Percentiles rank a stretch among this genome's conserved stretches.
Evolutionary conservation across 2,797 vertebrate genomes (phyloP).

Genomic region (Falco peregrinus): DNA sequence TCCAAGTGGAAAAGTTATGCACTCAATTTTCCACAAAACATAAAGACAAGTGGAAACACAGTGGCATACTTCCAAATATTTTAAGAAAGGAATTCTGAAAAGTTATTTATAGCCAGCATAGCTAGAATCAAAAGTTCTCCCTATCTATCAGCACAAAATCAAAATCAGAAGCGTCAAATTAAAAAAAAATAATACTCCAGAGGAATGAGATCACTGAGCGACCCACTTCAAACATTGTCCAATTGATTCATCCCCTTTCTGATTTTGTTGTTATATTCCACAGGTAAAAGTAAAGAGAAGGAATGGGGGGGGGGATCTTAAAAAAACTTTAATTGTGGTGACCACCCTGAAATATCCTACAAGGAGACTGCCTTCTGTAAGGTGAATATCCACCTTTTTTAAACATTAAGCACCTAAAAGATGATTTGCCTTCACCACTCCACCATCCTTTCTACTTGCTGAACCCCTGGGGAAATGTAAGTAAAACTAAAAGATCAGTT

Average conservation of each 20-base stretch:
- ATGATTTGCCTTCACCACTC: not conserved
- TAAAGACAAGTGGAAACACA: not conserved
- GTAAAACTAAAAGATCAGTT: not conserved
- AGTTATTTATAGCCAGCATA: not conserved
- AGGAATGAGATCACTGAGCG: not conserved
- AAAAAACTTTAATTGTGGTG: not conserved
- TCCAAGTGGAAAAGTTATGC: not conserved
- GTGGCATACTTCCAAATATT: not conserved
- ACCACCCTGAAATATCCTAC: not conserved
- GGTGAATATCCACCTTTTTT: not conserved
- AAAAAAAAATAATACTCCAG: not conserved
- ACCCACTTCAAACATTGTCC: not conserved
- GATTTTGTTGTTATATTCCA: not conserved
- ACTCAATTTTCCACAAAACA: not conserved
- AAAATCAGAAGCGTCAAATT: not conserved
- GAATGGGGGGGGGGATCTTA: not conserved
- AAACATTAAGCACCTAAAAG: not conserved
- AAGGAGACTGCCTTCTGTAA: not conserved
- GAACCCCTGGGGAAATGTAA: not conserved
- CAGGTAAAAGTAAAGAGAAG: not conserved
- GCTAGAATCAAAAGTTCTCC: not conserved
- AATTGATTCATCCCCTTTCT: not conserved
- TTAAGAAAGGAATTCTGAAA: not conserved
- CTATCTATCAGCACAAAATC: not conserved
- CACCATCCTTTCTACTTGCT: not conserved